Percentiles rank a stretch among this genome's conserved stretches.
Evolutionary conservation across 2,113 vertebrate species (phyloP).

Genomic region (Lagenorhynchus albirostris): DNA sequence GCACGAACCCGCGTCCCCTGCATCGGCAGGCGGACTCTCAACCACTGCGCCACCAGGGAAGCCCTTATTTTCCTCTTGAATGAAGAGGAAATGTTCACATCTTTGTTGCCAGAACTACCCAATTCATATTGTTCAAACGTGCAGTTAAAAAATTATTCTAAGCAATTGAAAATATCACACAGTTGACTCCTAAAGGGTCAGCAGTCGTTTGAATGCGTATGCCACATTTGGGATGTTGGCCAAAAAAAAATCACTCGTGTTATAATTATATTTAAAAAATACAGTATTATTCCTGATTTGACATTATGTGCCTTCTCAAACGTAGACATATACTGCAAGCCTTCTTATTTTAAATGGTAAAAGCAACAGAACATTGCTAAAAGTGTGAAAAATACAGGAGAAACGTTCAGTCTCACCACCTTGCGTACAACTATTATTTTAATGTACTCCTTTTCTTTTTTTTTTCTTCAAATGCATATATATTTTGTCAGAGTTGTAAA

Average conservation of each 20-base stretch:
- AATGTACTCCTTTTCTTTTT: not conserved
- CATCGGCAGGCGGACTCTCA: too few species aligned
- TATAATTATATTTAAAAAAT: not conserved
- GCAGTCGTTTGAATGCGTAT: not conserved
- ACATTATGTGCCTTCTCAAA: not conserved
- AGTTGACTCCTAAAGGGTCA: not conserved
- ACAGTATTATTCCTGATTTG: not conserved
- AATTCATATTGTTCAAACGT: not conserved
- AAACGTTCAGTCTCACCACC: not conserved
- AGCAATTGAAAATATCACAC: not conserved
- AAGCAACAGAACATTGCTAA: not conserved
- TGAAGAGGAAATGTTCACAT: not conserved
- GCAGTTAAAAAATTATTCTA: not conserved
- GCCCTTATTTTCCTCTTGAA: not conserved
- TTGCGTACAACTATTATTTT: not conserved
- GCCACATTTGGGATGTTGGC: not conserved
- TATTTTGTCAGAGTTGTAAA: not conserved
- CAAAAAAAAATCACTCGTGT: not conserved
- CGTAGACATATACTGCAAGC: not conserved
- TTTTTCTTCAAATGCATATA: not conserved
- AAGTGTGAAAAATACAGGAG: not conserved
- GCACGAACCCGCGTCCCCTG: too few species aligned
- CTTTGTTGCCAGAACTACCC: not conserved
- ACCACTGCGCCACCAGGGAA: too few species aligned
- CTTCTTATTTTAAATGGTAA: slow-evolving; percentile 9